phyloP scores from a whole-genome alignment of 2,888 invertebrate species.

The Sepioteuthis lessoniana region DNA sequence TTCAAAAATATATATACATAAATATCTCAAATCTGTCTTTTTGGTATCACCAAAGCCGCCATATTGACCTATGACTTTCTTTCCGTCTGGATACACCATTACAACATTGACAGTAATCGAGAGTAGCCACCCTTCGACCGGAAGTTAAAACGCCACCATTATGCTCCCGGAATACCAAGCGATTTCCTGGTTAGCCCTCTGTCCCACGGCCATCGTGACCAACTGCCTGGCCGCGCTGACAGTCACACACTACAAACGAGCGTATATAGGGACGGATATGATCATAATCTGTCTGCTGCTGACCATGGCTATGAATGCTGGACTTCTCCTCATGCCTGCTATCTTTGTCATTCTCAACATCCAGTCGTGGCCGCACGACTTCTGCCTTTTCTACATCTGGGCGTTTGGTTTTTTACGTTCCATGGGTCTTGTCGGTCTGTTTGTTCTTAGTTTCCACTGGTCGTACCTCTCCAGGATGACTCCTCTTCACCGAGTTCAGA shows the following conservation, averaged over 20 bases:
- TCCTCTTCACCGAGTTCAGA: not conserved
- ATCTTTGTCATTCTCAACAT: conserved; percentile 12
- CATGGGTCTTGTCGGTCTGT: not conserved
- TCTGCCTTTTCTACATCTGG: conserved; percentile 39
- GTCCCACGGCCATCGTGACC: conserved; percentile 6
- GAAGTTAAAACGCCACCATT: not conserved
- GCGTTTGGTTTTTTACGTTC: not conserved
- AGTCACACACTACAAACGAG: not conserved
- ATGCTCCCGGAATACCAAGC: conserved; percentile 35
- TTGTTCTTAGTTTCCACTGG: conserved; percentile 35
- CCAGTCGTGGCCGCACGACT: not conserved
- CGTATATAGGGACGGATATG: conserved; percentile 38
- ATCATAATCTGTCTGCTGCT: not conserved
- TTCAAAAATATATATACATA: not conserved
- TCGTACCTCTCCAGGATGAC: not conserved
- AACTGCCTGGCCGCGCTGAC: not conserved
- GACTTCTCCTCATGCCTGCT: not conserved
- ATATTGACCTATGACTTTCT: not conserved
- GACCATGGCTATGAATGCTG: conserved; percentile 36
- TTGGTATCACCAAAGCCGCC: not conserved
- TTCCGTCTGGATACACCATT: not conserved
- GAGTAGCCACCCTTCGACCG: not conserved
- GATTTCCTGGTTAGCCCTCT: not conserved
- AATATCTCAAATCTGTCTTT: not conserved
- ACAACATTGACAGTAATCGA: not conserved